These are phyloP conservation scores for Eilema griseolum DNA, from an alignment of 2,888 invertebrate species.

Conservation along the genomic window DNA sequence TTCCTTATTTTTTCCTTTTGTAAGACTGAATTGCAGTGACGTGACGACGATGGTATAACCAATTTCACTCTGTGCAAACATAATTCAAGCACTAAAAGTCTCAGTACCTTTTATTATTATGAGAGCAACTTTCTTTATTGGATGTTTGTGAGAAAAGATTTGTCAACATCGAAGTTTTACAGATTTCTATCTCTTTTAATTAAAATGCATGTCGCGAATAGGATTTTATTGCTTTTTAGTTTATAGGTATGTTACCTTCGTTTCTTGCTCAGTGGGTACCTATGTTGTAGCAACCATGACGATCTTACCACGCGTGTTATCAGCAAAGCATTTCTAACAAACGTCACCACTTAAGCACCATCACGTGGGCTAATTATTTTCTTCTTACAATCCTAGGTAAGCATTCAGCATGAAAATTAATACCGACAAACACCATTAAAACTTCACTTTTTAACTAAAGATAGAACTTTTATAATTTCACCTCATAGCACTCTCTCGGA, in stretches of 20 bases:
- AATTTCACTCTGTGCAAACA: conserved; percentile 19
- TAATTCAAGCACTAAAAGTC: conserved; percentile 18
- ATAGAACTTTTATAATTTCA: conserved; percentile 55
- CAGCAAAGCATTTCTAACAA: no score
- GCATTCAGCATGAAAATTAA: conserved; percentile 19
- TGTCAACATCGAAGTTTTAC: not conserved
- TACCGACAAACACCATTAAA: conserved; percentile 40
- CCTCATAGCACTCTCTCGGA: conserved; percentile 60
- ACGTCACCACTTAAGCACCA: no score
- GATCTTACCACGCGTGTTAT: no score
- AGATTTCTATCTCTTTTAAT: not conserved
- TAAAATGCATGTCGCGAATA: not conserved
- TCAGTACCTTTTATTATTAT: conserved; percentile 1
- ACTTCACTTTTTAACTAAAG: conserved; percentile 37
- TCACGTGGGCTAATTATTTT: no score
- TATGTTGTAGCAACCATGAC: no score
- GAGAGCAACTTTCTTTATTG: not conserved
- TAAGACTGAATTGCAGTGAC: conserved; percentile 6
- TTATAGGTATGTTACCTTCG: no score
- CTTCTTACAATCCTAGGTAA: not conserved
- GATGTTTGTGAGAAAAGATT: not conserved
- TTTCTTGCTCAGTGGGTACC: no score
- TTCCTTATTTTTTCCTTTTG: not conserved
- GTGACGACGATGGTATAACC: conserved; percentile 11
- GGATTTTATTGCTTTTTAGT: no score